Evolutionary conservation across 1,140 invertebrate genomes (phyloP).

Genomic region (Acromyrmex charruanus): DNA sequence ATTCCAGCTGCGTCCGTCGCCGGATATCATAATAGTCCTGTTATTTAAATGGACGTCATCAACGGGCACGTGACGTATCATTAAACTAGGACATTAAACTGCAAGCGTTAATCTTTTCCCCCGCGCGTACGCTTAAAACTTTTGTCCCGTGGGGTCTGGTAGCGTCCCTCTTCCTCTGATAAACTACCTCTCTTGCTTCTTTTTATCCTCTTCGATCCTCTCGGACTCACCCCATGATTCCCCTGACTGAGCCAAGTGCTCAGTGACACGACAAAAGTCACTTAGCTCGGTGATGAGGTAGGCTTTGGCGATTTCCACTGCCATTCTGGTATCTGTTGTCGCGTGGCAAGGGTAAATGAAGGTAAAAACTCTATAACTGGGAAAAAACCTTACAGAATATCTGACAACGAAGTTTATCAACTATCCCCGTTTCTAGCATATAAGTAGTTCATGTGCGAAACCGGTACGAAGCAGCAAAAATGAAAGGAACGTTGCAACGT

Average conservation of each 20-base stretch:
- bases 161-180: slow-evolving; percentile 60
- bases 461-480: not conserved
- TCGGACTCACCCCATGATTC: slow-evolving; percentile 18
- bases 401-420: slow-evolving; percentile 40
- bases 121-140: slow-evolving; percentile 75
- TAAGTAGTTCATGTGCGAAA: not conserved
- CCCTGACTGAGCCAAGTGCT: slow-evolving; percentile 76
- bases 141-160: slow-evolving; percentile 73
- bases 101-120: slow-evolving; percentile 77
- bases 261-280: slow-evolving; percentile 81
- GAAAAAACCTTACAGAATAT: slow-evolving; percentile 33
- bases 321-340: slow-evolving; percentile 25
- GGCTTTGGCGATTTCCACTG: slow-evolving; percentile 62
- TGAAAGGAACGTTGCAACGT: not conserved
- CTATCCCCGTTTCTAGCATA: not conserved
- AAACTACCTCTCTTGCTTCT: slow-evolving; percentile 49
- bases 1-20: slow-evolving; percentile 57
- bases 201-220: slow-evolving; percentile 42
- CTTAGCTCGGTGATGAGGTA: slow-evolving; percentile 76
- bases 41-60: slow-evolving; percentile 65
- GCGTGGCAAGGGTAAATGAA: slow-evolving; percentile 41
- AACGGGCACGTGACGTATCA: slow-evolving; percentile 61
- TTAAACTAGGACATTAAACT: slow-evolving; percentile 77
- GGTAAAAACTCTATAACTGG: slow-evolving; percentile 5
- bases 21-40: slow-evolving; percentile 63